Evolutionary conservation across 2,113 vertebrate species (phyloP), one percentile per base, ranked within the genome.

Genomic region (Clupea harengus): DNA sequence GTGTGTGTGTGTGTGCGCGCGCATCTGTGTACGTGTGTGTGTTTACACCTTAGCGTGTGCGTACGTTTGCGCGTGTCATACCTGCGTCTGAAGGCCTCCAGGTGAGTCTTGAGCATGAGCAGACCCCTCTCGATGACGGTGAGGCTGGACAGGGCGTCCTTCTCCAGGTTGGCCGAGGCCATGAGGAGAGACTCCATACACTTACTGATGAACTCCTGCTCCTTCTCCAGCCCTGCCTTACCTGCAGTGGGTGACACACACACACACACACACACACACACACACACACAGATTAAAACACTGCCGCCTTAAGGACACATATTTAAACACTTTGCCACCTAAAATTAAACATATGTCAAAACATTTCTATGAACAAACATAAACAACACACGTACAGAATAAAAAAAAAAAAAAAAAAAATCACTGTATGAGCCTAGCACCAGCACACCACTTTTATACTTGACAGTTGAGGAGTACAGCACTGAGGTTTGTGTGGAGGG

Each of bases 131-230:
- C 98, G 91, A 99, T 99, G 92, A 99, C 96, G 60, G 96, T 99
- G 84, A 99, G 96, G 82, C 98, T 99, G 52, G 97, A 98, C 84
- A 97, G 97, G 20, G 98, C 95, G 82, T 99, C 97, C 86, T 96
- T 96, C 91, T 99, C 98, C 90, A 99, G 95, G 91, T 96, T 99
- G 92, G 97, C 96, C 0, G 98, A 99, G 1, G 98, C 97, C 93
- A 98, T 97, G 95, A 98, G 97, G 82, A 99, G 95, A 90, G 98
- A 99, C 94, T 99, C 98, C 98, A 99, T 99, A n/a, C 98, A 99
- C 89, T 99, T 99, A 93, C 97, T 98, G 94, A 99, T 99, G 90
- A 99, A 99, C 93, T 99, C 98, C 93, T 99, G 98, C 57, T 99
- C 98, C 94, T 99, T 99, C 93, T 99, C 98, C 92, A 99, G 94